Evolutionary conservation across 2,888 invertebrate species (phyloP).

Genomic region (Oligia latruncula): DNA sequence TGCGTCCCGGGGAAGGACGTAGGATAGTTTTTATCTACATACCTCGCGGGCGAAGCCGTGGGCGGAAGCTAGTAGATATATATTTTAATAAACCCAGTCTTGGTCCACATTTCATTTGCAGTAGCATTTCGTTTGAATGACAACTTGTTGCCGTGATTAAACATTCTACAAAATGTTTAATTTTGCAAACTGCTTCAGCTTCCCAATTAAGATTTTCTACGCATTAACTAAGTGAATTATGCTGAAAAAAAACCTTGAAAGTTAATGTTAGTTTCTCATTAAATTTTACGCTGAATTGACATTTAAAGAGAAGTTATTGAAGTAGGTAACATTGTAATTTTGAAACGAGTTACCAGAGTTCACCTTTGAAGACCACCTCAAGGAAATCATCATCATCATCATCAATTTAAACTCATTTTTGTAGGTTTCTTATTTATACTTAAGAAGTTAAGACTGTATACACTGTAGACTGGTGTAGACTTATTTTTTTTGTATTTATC

Average conservation of each 20-base stretch:
- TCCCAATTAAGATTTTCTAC: conserved; percentile 27
- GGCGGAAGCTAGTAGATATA: background rate
- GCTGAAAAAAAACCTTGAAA: background rate
- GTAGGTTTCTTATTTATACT: background rate
- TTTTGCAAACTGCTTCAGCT: conserved; percentile 9
- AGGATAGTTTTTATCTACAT: no score
- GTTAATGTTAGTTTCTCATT: background rate
- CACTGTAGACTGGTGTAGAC: no score
- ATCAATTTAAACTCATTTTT: background rate
- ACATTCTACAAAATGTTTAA: conserved; percentile 9
- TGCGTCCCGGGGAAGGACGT: no score
- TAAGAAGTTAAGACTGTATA: background rate
- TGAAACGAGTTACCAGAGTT: background rate
- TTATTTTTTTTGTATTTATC: background rate
- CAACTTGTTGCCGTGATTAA: conserved; percentile 22
- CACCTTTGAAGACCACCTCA: background rate
- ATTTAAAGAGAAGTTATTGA: background rate
- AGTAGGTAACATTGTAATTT: background rate
- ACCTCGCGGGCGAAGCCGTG: no score
- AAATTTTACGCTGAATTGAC: background rate
- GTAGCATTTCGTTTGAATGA: background rate
- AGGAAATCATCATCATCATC: background rate
- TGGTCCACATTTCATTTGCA: background rate
- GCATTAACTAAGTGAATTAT: conserved; percentile 18
- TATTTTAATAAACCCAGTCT: background rate